phyloP scores from a whole-genome alignment of 2,888 invertebrate species.

The Ennomos fuscantarius region DNA sequence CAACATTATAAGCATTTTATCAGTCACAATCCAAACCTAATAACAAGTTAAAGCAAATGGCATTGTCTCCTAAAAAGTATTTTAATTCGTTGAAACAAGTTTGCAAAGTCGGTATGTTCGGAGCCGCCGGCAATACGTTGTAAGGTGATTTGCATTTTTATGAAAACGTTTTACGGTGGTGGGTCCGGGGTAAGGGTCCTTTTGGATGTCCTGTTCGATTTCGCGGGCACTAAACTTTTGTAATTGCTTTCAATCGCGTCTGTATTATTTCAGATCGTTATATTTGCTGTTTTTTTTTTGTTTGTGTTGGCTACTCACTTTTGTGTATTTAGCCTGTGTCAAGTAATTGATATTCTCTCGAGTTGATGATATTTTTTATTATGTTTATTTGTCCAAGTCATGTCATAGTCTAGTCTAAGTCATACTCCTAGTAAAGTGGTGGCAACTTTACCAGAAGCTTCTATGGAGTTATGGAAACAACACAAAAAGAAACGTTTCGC shows the following conservation, averaged over 20 bases:
- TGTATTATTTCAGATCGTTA: neutral
- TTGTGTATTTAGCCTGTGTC: no score
- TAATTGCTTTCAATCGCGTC: constrained; percentile 20
- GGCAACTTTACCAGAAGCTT: no score
- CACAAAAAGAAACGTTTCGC: no score
- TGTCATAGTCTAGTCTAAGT: no score
- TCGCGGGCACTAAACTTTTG: constrained; percentile 24
- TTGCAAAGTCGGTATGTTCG: constrained; percentile 49
- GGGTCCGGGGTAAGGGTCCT: constrained; percentile 28
- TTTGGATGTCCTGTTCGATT: constrained; percentile 35
- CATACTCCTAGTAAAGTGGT: no score
- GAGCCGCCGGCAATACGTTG: constrained; percentile 71
- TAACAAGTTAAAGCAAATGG: constrained; percentile 63
- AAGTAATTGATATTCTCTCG: no score
- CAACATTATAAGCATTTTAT: neutral
- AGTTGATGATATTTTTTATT: no score
- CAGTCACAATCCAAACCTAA: constrained; percentile 13
- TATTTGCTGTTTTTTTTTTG: neutral
- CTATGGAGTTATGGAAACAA: no score
- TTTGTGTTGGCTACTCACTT: no score
- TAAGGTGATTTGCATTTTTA: constrained; percentile 80
- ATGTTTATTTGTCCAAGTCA: no score
- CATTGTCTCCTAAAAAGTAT: constrained; percentile 69
- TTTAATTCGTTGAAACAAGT: constrained; percentile 75
- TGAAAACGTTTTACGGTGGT: constrained; percentile 74